Base-by-base conservation (phyloP, 2,113 vertebrate genomes). In the Sylvia atricapilla region DNA sequence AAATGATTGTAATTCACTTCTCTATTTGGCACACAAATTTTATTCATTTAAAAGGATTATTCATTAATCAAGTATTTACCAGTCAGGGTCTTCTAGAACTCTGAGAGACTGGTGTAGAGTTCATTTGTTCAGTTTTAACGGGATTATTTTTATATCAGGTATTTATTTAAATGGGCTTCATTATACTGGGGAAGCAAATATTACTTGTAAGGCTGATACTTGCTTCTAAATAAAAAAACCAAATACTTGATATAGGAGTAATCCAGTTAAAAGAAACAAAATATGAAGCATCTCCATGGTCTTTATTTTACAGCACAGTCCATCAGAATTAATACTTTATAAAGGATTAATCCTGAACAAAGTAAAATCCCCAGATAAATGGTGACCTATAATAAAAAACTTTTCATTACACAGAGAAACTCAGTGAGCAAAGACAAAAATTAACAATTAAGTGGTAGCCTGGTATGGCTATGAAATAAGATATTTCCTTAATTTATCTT, bases 11-110 rank as follows among this genome's bases (percentile, higher is more conserved):
- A 95, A 96, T 97, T 94, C 92, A 84, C 58, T 84, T 93, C 85
- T 95, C 80, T 95, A 96, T 97, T 96, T 96, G 87, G 93, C 92
- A 92, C 74, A 95, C 67, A 78, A 75, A 85, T 94, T 96, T 97
- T 97, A 96, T 81, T 97, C 59, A 90, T 93, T 97, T 97, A 97
- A 97, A 95, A 96, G 87, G 95, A 97, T 97, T 96, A 97, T 94
- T 97, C 93, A 97, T 97, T 98, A 97, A 96, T 97, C 96, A 96
- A 95, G 93, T 89, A 97, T 97, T 97, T 98, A 97, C 88, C 85
- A 94, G 96, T 92, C 82, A 96, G 44, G 44, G 24, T 93, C 96
- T 96, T 93, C 96, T 19, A 84, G 77, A 95, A 90, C 52, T 92
- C 89, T 73, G 25, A 95, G 70, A 92, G 41, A 95, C 90, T 84